Evolutionary conservation across 53 echinoderm and acorn worm species (phyloP).

Genomic region (Arbacia lixula): DNA sequence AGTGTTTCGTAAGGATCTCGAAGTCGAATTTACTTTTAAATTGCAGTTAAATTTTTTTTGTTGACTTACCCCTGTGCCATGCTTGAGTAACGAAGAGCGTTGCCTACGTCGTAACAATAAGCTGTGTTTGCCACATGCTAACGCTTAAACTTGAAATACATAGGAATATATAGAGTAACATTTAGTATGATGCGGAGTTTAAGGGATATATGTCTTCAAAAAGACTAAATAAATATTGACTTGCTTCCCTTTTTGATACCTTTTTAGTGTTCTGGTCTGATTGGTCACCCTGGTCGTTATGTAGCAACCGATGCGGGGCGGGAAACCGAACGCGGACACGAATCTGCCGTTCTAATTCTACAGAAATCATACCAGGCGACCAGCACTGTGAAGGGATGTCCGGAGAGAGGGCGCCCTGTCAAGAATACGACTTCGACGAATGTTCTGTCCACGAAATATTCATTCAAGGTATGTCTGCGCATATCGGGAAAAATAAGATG

Average conservation of each 20-base stretch:
- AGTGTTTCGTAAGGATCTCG: too few species aligned
- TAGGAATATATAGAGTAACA: too few species aligned
- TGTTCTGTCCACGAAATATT: slow-evolving; percentile 34
- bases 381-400: slow-evolving; percentile 7
- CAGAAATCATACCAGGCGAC: not conserved
- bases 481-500: too few species aligned
- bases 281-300: slow-evolving; percentile 54
- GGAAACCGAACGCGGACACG: slow-evolving; percentile 45
- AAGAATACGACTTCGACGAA: slow-evolving; percentile 39
- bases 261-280: slow-evolving; percentile 25
- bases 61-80: too few species aligned
- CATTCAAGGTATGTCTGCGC: slow-evolving; percentile 18
- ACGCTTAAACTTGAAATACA: too few species aligned
- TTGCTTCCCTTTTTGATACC: not conserved
- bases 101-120: too few species aligned
- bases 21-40: too few species aligned
- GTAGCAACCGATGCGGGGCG: slow-evolving; percentile 40
- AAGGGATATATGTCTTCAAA: too few species aligned
- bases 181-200: too few species aligned
- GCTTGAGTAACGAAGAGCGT: too few species aligned
- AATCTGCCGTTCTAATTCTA: not conserved
- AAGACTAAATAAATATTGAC: not conserved
- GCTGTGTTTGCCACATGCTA: too few species aligned
- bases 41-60: too few species aligned
- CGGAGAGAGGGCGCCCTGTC: not conserved